Base-by-base conservation (phyloP, 2,797 vertebrate species). In the Mus caroli region DNA sequence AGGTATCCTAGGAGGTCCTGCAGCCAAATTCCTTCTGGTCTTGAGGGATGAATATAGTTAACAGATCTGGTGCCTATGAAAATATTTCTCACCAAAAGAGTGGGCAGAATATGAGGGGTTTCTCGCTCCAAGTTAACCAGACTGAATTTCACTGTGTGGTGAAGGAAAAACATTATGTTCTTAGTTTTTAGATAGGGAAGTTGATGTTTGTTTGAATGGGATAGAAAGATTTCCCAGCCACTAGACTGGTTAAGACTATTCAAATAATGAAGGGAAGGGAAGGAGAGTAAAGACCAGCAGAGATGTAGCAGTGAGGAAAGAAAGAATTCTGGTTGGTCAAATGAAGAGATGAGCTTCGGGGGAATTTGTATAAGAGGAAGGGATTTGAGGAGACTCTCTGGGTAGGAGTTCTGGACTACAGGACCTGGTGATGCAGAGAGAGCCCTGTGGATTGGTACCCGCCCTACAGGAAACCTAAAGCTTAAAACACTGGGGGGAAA, bases 101-200 rank as follows among this genome's bases (percentile, higher is more conserved):
- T 78, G 56, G 31, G 34, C 69, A 46, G 90, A 96, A 71, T 46
- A 60, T 89, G 86, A 92, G 75, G 19, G 13, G 79, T 95, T 86
- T 88, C 24, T 88, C 64, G 54, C 54, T 91, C 64, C 40, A 6
- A 34, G 13, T 58, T 89, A 86, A 83, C 11, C 75, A 56, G 58
- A 93, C 2, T 79, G 40, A 75, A 67, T 92, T 93, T 95, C 20
- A 83, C 73, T 54, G 50, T n/a, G 37, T 85, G 67, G 40, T 37
- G 86, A 56, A 87, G 62, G 60, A 82, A 91, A 82, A 26, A 62
- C 67, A 87, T 80, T 80, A 46, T 46, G 71, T 60, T 67, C 67
- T 85, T 69, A 15, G 17, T 54, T 80, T 95, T 91, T 82, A 77
- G 62, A 26, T 90, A 73, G 67, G 26, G 22, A 91, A 40, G 77